Evolutionary conservation across 2,113 vertebrate genomes (phyloP).

Genomic region (Bubo blakistoni): DNA sequence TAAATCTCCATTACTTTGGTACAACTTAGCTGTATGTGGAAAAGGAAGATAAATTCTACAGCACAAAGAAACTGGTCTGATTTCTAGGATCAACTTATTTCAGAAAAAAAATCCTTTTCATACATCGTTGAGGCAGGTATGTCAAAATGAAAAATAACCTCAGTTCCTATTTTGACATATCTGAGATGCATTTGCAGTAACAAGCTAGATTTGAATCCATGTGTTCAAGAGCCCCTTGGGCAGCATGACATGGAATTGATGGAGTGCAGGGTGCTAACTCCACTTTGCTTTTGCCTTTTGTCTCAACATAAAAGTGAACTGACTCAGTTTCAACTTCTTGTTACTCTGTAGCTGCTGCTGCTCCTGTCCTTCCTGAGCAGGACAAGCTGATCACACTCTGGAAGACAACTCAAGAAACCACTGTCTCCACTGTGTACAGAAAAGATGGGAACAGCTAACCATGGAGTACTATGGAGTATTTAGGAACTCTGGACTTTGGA

Average conservation of each 20-base stretch:
- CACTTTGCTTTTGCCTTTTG: neutral
- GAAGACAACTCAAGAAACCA: neutral
- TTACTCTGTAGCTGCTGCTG: neutral
- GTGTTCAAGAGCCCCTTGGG: neutral
- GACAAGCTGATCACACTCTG: neutral
- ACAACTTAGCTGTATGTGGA: neutral
- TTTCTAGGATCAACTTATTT: neutral
- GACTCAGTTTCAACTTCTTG: neutral
- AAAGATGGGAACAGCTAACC: neutral
- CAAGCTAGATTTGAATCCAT: neutral
- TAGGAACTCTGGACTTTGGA: neutral
- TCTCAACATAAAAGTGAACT: neutral
- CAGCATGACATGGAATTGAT: neutral
- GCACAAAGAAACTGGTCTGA: neutral
- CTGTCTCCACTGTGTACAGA: neutral
- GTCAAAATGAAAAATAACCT: neutral
- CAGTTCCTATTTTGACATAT: neutral
- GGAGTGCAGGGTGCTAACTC: neutral
- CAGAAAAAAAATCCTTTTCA: neutral
- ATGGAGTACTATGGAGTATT: neutral
- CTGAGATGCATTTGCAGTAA: neutral
- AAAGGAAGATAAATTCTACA: neutral
- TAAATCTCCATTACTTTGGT: neutral
- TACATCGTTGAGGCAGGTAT: neutral
- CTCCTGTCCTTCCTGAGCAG: neutral